Percentiles rank a stretch among this genome's conserved stretches.
Evolutionary conservation across 2,888 invertebrate genomes (phyloP).

Genomic region (Nephrotoma guestfalica): DNA sequence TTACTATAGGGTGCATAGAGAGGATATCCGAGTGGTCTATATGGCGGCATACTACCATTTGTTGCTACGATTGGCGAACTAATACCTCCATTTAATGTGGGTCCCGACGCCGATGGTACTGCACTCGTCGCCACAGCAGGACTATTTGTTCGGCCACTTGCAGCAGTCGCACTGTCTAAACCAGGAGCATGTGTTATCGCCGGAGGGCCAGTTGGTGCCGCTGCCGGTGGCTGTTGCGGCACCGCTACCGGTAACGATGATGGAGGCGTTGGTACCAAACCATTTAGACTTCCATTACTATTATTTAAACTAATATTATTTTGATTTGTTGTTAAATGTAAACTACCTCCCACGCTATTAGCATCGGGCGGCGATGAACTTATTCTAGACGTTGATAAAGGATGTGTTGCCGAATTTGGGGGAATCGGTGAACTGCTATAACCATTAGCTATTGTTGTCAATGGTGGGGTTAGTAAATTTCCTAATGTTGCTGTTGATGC

Average conservation of each 20-base stretch:
- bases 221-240: conserved; percentile 18
- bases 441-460: conserved; percentile 21
- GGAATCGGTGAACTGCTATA: conserved; percentile 19
- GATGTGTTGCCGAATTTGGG: conserved; percentile 20
- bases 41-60: conserved; percentile 24
- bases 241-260: conserved; percentile 21
- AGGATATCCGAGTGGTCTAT: conserved; percentile 31
- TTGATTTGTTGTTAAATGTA: conserved; percentile 12
- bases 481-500: conserved; percentile 11
- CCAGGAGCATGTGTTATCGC: conserved; percentile 22
- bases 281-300: conserved; percentile 16
- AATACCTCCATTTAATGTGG: conserved; percentile 21
- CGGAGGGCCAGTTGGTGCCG: conserved; percentile 27
- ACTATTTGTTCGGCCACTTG: conserved; percentile 36
- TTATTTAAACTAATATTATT: conserved; percentile 17
- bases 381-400: conserved; percentile 14
- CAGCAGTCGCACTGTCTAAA: conserved; percentile 24
- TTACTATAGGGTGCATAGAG: conserved; percentile 69
- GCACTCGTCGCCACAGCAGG: conserved; percentile 19
- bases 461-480: conserved; percentile 20
- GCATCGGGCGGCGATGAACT: conserved; percentile 16
- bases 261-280: conserved; percentile 35
- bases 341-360: conserved; percentile 16
- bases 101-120: conserved; percentile 18
- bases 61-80: conserved; percentile 17